Evolutionary conservation across 2,113 vertebrate species (phyloP), one percentile per base, ranked within the genome.

Genomic region (Prionailurus viverrinus): DNA sequence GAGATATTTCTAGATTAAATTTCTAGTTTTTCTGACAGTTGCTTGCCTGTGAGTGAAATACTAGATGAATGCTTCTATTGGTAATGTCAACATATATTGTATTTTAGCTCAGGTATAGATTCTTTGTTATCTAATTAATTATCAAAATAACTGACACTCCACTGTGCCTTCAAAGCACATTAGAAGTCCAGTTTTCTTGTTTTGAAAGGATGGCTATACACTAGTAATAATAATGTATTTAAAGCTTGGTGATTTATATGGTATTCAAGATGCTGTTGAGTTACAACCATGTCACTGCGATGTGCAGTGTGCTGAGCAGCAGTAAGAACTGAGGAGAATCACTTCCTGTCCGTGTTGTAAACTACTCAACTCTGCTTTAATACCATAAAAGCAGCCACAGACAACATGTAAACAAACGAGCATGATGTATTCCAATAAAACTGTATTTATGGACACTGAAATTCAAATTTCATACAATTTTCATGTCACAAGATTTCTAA

Each of bases 401-500:
- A 51, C 16, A 88, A 3, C 39, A 41, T 11, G 39, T 87, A 83
- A 95, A 79, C 69, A 61, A 76, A 94, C 4, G 4, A 68, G 65
- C 71, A 74, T 36, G 36, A 15, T 45, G 12, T 51, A 9, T 91
- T 66, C 36, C 33, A 95, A 29, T 61, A 71, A 91, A 80, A 84
- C 33, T 95, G 68, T 76, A 39, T 76, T 90, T 81, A 76, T 69
- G 69, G 41, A 66, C 71, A 76, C 9, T 66, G n/a, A 94, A 81
- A 93, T 51, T 87, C 29, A 90, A 95, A 78, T 88, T 66, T 93
- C 58, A 79, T 89, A 14, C 21, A 91, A 29, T 95, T 96, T 73
- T 78, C 84, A 65, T 25, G 7, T 94, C 76, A 92, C 73, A 80
- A 91, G 92, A 74, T 89, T 84, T 39, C 61, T 84, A n/a, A 25